Evolutionary conservation across 1,140 invertebrate species (phyloP), one percentile per base, ranked within the genome.

Genomic region (Ladona fulva): DNA sequence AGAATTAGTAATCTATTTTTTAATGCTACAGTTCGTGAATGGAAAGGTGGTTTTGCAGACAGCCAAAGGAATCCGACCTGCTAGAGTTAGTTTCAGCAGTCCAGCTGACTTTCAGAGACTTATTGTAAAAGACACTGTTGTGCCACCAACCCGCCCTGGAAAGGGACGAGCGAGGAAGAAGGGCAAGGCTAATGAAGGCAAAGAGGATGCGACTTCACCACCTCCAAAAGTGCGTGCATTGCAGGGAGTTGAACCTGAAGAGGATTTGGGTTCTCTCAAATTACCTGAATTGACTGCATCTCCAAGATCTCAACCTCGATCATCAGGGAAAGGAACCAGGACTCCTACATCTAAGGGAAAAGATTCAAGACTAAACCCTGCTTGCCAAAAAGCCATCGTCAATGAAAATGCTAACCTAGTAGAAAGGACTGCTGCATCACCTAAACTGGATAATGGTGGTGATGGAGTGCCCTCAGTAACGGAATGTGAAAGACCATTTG

Each of bases 1-100:
- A n/a, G n/a, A n/a, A n/a, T n/a, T n/a, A n/a, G n/a, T n/a, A n/a
- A n/a, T n/a, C n/a, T n/a, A n/a, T n/a, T n/a, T n/a, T n/a, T n/a
- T n/a, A n/a, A n/a, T n/a, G n/a, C n/a, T n/a, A 24, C 81, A 92
- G 92, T 93, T 93, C 82, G 86, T 93, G 8, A 91, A 93, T 85
- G 92, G 92, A 8, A 88, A 89, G 80, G 88, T 93, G 24, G 93
- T 91, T 82, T 85, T 93, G 14, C 91, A 92, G 85, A 91, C 91
- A 44, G 90, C 90, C 0, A 89, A 90, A 81, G 88, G 89, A 29
- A 83, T 93, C 77, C 87, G 90, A 73, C 88, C 90, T 11, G 91
- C 91, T 0, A 89, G 89, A 81, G 89, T 93, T 75, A 88, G 88
- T 25, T 89, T 89, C 81, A 76, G 80, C 37, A 66, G 52, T 12